Conservation (phyloP, 1,140 invertebrate species). For the Lethrus apterus region DNA sequence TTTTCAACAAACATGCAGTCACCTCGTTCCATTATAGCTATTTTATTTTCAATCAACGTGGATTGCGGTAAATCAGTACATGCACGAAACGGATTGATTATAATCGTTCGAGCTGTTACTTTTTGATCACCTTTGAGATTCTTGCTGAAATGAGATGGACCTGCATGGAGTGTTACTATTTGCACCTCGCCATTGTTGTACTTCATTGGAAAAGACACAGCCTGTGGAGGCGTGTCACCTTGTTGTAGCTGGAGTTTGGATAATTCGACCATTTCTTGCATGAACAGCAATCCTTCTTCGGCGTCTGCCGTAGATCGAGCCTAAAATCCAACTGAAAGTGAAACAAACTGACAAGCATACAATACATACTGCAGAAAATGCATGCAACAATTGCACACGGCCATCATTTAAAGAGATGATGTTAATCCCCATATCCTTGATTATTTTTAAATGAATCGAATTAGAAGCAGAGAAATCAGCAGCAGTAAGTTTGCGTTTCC, state of each 20-base stretch:
- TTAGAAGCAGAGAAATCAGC: conserved; percentile 75
- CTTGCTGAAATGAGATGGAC: conserved; percentile 87
- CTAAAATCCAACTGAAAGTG: conserved; percentile 47
- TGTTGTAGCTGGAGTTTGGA: conserved; percentile 64
- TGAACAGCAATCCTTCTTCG: conserved; percentile 88
- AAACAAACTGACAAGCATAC: conserved; percentile 4
- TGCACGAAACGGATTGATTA: conserved; percentile 60
- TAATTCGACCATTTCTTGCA: conserved; percentile 95
- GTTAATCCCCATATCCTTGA: conserved; percentile 91
- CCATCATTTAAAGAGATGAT: conserved; percentile 84
- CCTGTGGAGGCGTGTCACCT: conserved; percentile 50
- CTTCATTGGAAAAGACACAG: conserved; percentile 48
- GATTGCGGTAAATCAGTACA: conserved; percentile 61
- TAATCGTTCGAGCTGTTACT: conserved; percentile 53
- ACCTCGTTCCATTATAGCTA: conserved; percentile 79
- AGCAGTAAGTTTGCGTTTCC: conserved; percentile 58
- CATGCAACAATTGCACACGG: conserved; percentile 83
- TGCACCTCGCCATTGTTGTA: conserved; percentile 32
- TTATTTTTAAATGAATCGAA: conserved; percentile 78
- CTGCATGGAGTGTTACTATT: conserved; percentile 58
- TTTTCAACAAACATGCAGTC: conserved; percentile 96
- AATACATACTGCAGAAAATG: conserved; percentile 64
- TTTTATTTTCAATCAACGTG: conserved; percentile 58
- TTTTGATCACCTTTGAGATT: conserved; percentile 56
- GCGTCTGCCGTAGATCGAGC: conserved; percentile 78